phyloP scores from a whole-genome alignment of 1,140 invertebrate species.

The Lepidurus apus region DNA sequence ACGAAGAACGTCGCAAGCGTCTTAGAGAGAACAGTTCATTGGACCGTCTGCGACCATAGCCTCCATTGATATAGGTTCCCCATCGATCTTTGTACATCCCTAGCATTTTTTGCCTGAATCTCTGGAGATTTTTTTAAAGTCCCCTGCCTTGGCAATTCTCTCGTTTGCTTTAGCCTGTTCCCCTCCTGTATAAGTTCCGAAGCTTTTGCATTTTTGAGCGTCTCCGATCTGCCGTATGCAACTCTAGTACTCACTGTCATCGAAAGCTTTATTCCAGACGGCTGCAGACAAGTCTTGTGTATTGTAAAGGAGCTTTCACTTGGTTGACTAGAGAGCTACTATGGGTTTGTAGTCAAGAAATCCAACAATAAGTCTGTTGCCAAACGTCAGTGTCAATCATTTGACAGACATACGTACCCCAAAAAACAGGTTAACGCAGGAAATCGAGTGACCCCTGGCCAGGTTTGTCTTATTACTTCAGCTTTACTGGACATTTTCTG shows the following conservation, averaged over 20 bases:
- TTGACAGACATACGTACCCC: too few relatives aligned
- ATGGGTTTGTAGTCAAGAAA: not conserved
- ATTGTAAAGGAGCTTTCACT: not conserved
- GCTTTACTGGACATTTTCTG: too few relatives aligned
- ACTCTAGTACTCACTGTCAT: not conserved
- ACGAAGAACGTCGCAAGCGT: not conserved
- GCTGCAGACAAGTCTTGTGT: not conserved
- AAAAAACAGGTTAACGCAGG: too few relatives aligned
- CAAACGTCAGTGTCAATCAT: too few relatives aligned
- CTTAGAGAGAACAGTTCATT: not conserved
- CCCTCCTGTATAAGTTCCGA: not conserved
- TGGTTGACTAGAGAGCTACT: not conserved
- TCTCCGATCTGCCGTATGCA: not conserved
- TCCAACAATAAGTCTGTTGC: too few relatives aligned
- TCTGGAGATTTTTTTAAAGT: too few relatives aligned
- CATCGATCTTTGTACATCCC: conserved; percentile 10
- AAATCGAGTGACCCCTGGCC: too few relatives aligned
- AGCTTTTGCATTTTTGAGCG: conserved; percentile 15
- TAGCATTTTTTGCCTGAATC: not conserved
- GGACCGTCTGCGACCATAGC: not conserved
- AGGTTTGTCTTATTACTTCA: too few relatives aligned
- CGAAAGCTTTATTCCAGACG: not conserved
- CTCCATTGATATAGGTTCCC: not conserved
- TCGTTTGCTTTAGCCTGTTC: not conserved
- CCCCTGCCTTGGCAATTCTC: not conserved